Conservation (phyloP, 2,113 vertebrate species). For the Eurypyga helias region DNA sequence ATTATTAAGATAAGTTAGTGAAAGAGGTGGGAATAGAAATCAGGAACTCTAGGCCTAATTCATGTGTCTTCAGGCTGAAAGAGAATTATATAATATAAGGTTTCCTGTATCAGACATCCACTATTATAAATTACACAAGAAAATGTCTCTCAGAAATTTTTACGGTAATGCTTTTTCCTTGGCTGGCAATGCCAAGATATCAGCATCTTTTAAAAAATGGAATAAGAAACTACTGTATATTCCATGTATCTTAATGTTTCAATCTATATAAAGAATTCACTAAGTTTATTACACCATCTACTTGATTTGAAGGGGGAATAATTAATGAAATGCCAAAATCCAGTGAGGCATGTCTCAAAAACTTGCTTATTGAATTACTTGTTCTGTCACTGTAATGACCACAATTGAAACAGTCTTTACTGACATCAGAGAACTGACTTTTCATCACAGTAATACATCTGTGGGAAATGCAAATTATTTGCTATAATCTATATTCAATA, state of each 20-base stretch:
- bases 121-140: neutral
- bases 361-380: neutral
- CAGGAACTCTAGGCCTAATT: neutral
- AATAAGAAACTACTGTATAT: neutral
- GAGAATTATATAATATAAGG: neutral
- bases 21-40: constrained; percentile 6
- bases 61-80: neutral
- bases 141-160: neutral
- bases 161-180: constrained; percentile 6
- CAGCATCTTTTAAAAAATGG: neutral
- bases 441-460: neutral
- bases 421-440: neutral
- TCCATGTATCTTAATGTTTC: neutral
- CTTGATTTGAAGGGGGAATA: constrained; percentile 3
- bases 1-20: constrained; percentile 20
- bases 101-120: neutral
- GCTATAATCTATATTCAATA: neutral
- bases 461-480: neutral
- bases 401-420: neutral
- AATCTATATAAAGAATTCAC: neutral
- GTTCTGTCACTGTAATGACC: neutral
- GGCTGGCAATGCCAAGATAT: neutral
- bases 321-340: constrained; percentile 8
- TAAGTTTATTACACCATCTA: neutral
- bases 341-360: neutral